phyloP scores from a whole-genome alignment of 1,140 invertebrate genomes.

The Lepidurus arcticus region DNA sequence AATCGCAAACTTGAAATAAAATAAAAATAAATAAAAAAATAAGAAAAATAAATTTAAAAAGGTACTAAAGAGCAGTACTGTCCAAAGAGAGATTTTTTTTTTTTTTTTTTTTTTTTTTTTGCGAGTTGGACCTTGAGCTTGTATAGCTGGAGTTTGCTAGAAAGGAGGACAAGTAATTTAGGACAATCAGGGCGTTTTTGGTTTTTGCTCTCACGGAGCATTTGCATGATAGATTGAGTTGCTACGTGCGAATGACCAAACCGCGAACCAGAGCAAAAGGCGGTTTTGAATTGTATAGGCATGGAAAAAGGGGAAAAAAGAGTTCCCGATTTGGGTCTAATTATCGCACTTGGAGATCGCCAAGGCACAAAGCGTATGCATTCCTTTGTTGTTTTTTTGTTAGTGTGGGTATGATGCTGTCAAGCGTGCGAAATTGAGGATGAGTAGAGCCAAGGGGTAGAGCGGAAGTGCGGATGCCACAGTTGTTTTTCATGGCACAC shows the following conservation, averaged over 20 bases:
- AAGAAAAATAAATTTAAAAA: neutral
- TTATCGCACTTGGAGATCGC: neutral
- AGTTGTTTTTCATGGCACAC: neutral
- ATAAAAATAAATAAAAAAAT: neutral
- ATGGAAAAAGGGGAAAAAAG: neutral
- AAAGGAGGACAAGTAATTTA: neutral
- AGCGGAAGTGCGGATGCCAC: neutral
- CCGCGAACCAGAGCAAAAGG: no score
- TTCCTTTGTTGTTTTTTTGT: no score
- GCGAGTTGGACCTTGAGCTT: conserved; percentile 6
- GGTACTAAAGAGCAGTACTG: neutral
- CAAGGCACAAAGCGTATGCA: neutral
- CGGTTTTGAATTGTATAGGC: neutral
- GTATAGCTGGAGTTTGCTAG: neutral
- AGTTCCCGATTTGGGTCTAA: neutral
- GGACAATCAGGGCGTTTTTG: neutral
- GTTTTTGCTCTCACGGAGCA: neutral
- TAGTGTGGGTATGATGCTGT: neutral
- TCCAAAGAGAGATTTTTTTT: neutral
- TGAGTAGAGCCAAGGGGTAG: no score
- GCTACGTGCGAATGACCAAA: no score
- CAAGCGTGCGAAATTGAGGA: neutral
- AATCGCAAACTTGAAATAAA: neutral
- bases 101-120: neutral
- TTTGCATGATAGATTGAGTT: neutral